Evolutionary conservation across 37 sponge, comb jelly and placozoan species (phyloP).

Genomic region (Halisarca cf. caerulea): DNA sequence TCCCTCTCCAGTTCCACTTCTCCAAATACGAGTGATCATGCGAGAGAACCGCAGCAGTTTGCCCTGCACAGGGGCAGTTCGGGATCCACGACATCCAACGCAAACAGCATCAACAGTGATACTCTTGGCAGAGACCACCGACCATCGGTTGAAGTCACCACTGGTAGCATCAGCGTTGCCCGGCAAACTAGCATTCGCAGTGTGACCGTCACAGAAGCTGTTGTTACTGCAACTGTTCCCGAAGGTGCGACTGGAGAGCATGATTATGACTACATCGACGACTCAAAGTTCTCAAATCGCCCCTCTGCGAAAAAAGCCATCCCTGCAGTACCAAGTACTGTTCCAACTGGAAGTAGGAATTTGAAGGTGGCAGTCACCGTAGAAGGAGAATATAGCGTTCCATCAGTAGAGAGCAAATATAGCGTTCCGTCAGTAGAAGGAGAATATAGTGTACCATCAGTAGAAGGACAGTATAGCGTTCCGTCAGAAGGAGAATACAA

Average conservation of each 20-base stretch:
- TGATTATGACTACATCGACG: constrained; percentile 26
- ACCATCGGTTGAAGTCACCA: not conserved
- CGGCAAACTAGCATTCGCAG: too few relatives aligned
- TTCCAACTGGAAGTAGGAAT: not conserved
- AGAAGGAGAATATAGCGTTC: too few relatives aligned
- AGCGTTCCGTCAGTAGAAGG: too few relatives aligned
- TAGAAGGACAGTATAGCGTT: too few relatives aligned
- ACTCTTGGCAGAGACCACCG: not conserved
- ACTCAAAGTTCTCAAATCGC: not conserved
- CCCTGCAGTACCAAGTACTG: too few relatives aligned
- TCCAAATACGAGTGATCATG: not conserved
- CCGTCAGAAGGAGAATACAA: too few relatives aligned
- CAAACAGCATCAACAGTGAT: not conserved
- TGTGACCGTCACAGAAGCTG: too few relatives aligned
- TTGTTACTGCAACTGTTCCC: not conserved
- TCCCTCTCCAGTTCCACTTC: not conserved
- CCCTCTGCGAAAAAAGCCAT: too few relatives aligned
- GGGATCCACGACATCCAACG: not conserved
- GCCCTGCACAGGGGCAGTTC: constrained; percentile 5
- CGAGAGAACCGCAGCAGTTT: not conserved
- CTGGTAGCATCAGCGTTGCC: not conserved
- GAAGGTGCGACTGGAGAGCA: not conserved
- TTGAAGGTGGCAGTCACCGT: not conserved
- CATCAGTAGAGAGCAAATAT: too few relatives aligned
- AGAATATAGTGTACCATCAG: too few relatives aligned